These are phyloP conservation scores for Hydrolagus colliei DNA, from an alignment of 2,797 vertebrate species.

Conservation along the genomic window DNA sequence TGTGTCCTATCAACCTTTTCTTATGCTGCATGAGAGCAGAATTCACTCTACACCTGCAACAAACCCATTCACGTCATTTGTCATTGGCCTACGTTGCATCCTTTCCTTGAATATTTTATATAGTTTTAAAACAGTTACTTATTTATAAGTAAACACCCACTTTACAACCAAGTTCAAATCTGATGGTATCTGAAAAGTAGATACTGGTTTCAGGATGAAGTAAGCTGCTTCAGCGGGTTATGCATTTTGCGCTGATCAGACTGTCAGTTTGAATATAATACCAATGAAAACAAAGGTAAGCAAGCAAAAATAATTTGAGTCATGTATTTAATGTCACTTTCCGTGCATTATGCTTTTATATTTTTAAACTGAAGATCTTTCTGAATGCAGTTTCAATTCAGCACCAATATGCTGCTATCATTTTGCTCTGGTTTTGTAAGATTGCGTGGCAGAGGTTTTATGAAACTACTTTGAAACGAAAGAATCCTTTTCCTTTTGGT, in stretches of 20 bases:
- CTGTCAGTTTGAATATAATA: too few relatives aligned
- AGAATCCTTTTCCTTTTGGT: not conserved
- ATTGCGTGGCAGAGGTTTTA: conserved; percentile 14
- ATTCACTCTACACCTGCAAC: not conserved
- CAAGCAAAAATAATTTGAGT: not conserved
- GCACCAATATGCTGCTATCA: not conserved
- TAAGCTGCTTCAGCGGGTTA: too few relatives aligned
- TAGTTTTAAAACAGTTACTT: not conserved
- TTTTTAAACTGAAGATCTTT: not conserved
- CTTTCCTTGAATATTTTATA: not conserved
- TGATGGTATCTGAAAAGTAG: too few relatives aligned
- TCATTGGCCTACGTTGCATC: not conserved
- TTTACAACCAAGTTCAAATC: too few relatives aligned
- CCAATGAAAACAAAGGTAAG: too few relatives aligned
- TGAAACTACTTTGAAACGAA: not conserved
- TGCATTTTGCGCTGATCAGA: too few relatives aligned
- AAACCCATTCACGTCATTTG: not conserved
- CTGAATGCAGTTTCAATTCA: not conserved
- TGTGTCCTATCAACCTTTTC: not conserved
- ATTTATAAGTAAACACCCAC: not conserved
- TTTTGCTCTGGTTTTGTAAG: not conserved
- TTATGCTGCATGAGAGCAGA: not conserved
- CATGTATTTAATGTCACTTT: not conserved
- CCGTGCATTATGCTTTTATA: not conserved
- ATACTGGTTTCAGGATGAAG: too few relatives aligned